A percentile compares a stretch with the other conserved stretches of the same genome.
phyloP scores from a whole-genome alignment of 2,113 vertebrate genomes.

The Lampris megalopsis region DNA sequence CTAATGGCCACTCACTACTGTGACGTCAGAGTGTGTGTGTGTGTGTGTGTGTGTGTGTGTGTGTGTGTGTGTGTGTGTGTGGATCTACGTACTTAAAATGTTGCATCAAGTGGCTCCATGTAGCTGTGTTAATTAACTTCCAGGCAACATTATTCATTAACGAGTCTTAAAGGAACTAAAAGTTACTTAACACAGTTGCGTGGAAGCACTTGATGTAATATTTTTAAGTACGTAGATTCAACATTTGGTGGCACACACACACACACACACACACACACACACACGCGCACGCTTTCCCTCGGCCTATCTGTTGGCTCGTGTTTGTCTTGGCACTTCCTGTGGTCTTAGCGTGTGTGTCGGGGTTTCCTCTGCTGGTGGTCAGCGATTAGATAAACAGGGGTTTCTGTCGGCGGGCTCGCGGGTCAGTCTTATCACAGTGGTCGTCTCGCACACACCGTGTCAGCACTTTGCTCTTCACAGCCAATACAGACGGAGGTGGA shows the following conservation, averaged over 20 bases:
- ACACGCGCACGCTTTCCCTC: not conserved
- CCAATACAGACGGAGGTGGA: not conserved
- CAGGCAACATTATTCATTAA: too few relatives aligned
- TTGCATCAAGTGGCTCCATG: too few relatives aligned
- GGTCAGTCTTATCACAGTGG: constrained; percentile 21
- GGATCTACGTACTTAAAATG: too few relatives aligned
- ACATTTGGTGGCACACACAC: too few relatives aligned
- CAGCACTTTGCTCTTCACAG: constrained; percentile 6
- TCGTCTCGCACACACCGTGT: constrained; percentile 10
- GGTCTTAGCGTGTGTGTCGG: constrained; percentile 12
- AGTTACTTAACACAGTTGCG: too few relatives aligned
- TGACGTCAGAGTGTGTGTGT: not conserved
- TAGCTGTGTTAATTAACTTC: too few relatives aligned
- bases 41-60: not conserved
- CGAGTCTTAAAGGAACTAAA: too few relatives aligned
- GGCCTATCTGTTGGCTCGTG: not conserved
- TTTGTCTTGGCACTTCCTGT: constrained; percentile 58
- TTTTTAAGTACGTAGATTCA: too few relatives aligned
- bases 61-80: constrained; percentile 2
- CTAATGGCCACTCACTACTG: constrained; percentile 11
- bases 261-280: not conserved
- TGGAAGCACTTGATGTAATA: too few relatives aligned
- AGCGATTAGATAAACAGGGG: constrained; percentile 54
- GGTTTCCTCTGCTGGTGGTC: constrained; percentile 54
- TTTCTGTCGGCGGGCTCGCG: constrained; percentile 18